Evolutionary conservation across 2,113 vertebrate species (phyloP).

Genomic region (Oxygymnocypris stewartii): DNA sequence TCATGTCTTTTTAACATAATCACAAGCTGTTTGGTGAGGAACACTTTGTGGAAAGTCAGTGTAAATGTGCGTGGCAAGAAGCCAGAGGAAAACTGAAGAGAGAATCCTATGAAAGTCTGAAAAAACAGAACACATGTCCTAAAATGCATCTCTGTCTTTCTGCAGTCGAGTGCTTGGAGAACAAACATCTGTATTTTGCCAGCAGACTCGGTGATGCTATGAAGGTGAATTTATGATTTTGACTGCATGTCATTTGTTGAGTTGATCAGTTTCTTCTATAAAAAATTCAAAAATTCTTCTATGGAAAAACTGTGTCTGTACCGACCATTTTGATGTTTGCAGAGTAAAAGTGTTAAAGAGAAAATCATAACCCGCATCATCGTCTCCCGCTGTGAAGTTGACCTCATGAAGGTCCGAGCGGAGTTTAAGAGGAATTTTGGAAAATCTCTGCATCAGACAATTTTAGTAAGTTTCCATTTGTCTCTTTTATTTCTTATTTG

Average conservation of each 20-base stretch:
- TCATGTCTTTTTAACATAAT: conserved; percentile 21
- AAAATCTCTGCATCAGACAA: conserved; percentile 87
- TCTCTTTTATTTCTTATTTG: neutral
- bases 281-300: too few relatives aligned
- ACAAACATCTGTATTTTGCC: conserved; percentile 93
- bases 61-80: neutral
- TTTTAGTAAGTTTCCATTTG: conserved; percentile 75
- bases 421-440: conserved; percentile 88
- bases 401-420: conserved; percentile 88
- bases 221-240: conserved; percentile 79
- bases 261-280: neutral
- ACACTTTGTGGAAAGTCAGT: conserved; percentile 9
- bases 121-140: too few relatives aligned
- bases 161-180: conserved; percentile 94
- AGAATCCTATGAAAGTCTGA: neutral
- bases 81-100: neutral
- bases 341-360: conserved; percentile 91
- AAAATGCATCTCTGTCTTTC: conserved; percentile 35
- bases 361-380: conserved; percentile 91
- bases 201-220: conserved; percentile 88
- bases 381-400: conserved; percentile 91
- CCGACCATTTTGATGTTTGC: conserved; percentile 8
- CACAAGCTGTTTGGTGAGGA: conserved; percentile 31
- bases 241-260: neutral
- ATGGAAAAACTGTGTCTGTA: conserved; percentile 4